A percentile compares a stretch with the other conserved stretches of the same genome.
Conservation (phyloP, 2,113 vertebrate species). For the Aphyosemion australe region DNA sequence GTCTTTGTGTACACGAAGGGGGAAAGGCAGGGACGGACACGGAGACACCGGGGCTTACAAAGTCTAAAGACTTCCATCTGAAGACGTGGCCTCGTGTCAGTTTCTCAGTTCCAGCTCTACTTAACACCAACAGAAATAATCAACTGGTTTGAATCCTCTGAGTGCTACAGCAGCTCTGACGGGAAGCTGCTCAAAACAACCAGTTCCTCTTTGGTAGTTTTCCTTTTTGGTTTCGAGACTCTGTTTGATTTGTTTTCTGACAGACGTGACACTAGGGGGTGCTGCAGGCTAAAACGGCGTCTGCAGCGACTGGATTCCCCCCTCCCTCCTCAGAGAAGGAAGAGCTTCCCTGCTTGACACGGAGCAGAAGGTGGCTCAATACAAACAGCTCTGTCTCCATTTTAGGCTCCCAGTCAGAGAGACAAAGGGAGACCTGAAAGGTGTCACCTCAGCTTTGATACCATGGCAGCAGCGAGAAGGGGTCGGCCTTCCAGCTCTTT, state of each 20-base stretch:
- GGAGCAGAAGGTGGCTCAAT: constrained; percentile 68
- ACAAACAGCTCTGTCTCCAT: constrained; percentile 64
- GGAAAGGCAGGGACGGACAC: constrained; percentile 34
- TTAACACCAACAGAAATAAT: constrained; percentile 47
- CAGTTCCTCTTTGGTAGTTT: constrained; percentile 72
- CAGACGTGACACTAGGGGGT: constrained; percentile 68
- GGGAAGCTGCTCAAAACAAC: constrained; percentile 67
- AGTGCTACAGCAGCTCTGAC: constrained; percentile 64
- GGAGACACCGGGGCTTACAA: constrained; percentile 50
- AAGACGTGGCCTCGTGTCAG: constrained; percentile 72
- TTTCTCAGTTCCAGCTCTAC: constrained; percentile 76
- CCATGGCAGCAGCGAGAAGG: constrained; percentile 49
- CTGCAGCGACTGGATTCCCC: constrained; percentile 48
- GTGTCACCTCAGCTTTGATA: constrained; percentile 73
- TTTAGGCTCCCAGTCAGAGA: constrained; percentile 49
- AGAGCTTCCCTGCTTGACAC: constrained; percentile 58
- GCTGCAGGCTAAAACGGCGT: constrained; percentile 63
- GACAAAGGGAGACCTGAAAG: constrained; percentile 70
- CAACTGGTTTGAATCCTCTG: constrained; percentile 58
- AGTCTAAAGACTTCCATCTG: constrained; percentile 71
- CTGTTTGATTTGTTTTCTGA: not conserved
- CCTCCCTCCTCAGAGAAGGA: constrained; percentile 30
- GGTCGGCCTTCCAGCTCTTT: constrained; percentile 56
- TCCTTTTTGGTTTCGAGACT: constrained; percentile 31
- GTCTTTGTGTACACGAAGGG: constrained; percentile 72